phyloP scores from a whole-genome alignment of 2,888 invertebrate species.

The Plagodis dolabraria region DNA sequence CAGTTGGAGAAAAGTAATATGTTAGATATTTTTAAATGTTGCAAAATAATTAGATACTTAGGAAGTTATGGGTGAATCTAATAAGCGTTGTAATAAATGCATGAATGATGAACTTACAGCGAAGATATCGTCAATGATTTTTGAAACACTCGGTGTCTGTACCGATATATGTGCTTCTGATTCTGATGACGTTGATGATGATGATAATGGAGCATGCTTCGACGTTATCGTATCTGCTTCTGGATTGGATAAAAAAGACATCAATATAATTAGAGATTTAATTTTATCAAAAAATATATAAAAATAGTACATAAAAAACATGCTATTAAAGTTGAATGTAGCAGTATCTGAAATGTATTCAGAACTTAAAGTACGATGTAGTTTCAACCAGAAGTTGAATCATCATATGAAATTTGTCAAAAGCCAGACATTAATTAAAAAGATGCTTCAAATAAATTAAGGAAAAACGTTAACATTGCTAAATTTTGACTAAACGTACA shows the following conservation, averaged over 20 bases:
- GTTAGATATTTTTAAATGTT: too few species aligned
- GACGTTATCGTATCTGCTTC: constrained; percentile 59
- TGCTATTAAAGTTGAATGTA: too few species aligned
- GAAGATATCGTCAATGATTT: constrained; percentile 74
- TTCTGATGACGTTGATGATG: constrained; percentile 60
- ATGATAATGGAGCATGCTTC: constrained; percentile 63
- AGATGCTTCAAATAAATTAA: background rate
- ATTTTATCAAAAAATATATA: background rate
- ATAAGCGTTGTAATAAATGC: background rate
- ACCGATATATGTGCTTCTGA: constrained; percentile 69
- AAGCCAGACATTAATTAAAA: too few species aligned
- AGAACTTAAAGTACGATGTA: too few species aligned
- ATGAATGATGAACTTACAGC: constrained; percentile 71
- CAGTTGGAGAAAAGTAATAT: too few species aligned
- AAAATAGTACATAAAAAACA: background rate
- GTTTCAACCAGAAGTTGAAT: too few species aligned
- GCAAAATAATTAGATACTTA: too few species aligned
- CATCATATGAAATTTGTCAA: too few species aligned
- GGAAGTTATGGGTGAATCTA: too few species aligned
- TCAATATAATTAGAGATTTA: background rate
- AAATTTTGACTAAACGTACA: constrained; percentile 3
- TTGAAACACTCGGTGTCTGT: constrained; percentile 73
- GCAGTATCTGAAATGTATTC: too few species aligned
- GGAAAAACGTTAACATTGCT: background rate
- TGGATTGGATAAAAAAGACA: constrained; percentile 43